A percentile compares a stretch with the other conserved stretches of the same genome.
These are phyloP conservation scores for Chalcis sispes DNA, from an alignment of 2,888 invertebrate species.

Conservation along the genomic window DNA sequence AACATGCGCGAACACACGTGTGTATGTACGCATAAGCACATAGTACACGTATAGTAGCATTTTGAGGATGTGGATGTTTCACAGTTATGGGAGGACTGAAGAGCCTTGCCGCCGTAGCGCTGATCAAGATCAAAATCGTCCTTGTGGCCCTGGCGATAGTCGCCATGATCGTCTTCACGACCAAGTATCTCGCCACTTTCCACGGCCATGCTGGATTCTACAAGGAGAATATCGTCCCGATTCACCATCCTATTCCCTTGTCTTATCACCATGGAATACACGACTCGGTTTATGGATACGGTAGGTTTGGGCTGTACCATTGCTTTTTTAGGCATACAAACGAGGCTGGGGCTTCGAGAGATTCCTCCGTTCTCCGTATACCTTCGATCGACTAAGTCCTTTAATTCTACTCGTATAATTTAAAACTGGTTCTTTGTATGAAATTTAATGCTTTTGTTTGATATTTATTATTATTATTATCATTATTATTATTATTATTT, in stretches of 20 bases:
- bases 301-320: slow-evolving; percentile 49
- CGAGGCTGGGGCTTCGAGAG: neutral
- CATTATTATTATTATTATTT: no score
- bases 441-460: no score
- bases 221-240: slow-evolving; percentile 28
- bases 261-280: slow-evolving; percentile 44
- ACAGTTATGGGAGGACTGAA: slow-evolving; percentile 67
- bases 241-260: slow-evolving; percentile 20
- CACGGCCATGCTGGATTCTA: slow-evolving; percentile 46
- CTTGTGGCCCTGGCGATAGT: slow-evolving; percentile 63
- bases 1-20: neutral
- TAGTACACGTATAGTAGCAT: no score
- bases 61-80: no score
- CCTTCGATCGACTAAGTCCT: no score
- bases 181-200: slow-evolving; percentile 60
- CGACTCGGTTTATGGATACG: slow-evolving; percentile 59
- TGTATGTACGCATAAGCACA: no score
- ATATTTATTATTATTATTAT: no score
- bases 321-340: neutral
- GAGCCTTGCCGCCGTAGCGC: slow-evolving; percentile 62
- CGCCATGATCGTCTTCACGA: slow-evolving; percentile 62
- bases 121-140: slow-evolving; percentile 67
- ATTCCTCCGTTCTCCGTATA: no score
- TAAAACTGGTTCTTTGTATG: no score
- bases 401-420: no score